Conservation (phyloP, 2,888 invertebrate genomes). For the Amphipyra tragopoginis region DNA sequence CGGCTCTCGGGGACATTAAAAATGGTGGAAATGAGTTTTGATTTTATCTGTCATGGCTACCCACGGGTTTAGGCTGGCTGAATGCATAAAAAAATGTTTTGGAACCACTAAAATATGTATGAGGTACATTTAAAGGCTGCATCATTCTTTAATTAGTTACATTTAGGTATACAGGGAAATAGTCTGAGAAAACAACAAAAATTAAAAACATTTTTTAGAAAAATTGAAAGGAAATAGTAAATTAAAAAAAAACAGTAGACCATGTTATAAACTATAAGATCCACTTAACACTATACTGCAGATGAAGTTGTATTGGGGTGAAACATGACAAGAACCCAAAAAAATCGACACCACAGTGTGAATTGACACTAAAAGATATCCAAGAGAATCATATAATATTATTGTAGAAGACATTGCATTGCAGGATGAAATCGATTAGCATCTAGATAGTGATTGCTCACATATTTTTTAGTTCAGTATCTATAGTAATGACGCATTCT, state of each 20-base stretch:
- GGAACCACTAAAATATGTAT: constrained; percentile 28
- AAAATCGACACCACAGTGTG: constrained; percentile 42
- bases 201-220: not conserved
- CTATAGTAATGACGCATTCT: constrained; percentile 3
- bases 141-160: too few relatives aligned
- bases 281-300: constrained; percentile 49
- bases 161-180: not conserved
- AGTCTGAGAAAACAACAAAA: not conserved
- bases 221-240: not conserved
- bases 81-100: constrained; percentile 15
- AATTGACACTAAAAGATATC: constrained; percentile 49
- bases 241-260: too few relatives aligned
- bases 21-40: constrained; percentile 61
- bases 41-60: constrained; percentile 63
- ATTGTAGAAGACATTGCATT: constrained; percentile 1
- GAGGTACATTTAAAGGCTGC: not conserved
- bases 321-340: constrained; percentile 6
- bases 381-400: constrained; percentile 16
- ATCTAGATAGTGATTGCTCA: constrained; percentile 19
- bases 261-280: constrained; percentile 3
- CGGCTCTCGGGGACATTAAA: constrained; percentile 57
- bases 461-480: not conserved
- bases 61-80: constrained; percentile 53
- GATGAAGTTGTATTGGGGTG: constrained; percentile 36
- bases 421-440: constrained; percentile 36